Conservation (phyloP, 1,140 invertebrate genomes). For the Prorops nasuta region DNA sequence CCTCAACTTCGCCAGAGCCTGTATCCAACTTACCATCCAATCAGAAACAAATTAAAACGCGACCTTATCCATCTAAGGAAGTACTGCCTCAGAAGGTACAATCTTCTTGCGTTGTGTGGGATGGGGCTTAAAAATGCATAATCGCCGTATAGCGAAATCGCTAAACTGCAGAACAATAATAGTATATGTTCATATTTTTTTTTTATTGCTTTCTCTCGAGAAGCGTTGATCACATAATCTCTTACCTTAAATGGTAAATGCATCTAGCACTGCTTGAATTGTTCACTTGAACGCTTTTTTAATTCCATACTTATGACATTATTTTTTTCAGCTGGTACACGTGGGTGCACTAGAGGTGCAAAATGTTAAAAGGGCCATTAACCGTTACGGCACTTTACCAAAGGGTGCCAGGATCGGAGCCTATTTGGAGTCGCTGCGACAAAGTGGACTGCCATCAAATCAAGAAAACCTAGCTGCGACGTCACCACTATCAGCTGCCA, state of each 20-base stretch:
- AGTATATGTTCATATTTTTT: background rate
- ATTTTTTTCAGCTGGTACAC: conserved; percentile 63
- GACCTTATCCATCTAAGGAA: conserved; percentile 50
- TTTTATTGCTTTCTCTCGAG: conserved; percentile 7
- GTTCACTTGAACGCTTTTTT: conserved; percentile 1
- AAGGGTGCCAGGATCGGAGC: conserved; percentile 94
- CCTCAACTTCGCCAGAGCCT: conserved; percentile 50
- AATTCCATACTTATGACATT: background rate
- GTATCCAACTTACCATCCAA: conserved; percentile 38
- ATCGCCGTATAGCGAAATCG: conserved; percentile 6
- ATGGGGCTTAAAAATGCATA: conserved; percentile 9
- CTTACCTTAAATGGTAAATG: conserved; percentile 34
- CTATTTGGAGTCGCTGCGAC: conserved; percentile 87
- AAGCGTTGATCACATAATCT: background rate
- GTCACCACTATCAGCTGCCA: conserved; percentile 35
- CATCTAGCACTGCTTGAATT: conserved; percentile 53
- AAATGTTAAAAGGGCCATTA: conserved; percentile 94
- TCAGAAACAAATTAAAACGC: conserved; percentile 53
- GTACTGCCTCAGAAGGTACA: conserved; percentile 53
- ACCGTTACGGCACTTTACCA: conserved; percentile 93
- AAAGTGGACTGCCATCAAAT: conserved; percentile 65
- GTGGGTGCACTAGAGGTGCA: conserved; percentile 92
- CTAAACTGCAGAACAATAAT: background rate
- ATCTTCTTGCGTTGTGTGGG: conserved; percentile 22
- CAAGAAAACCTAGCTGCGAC: conserved; percentile 49